Evolutionary conservation across 2,113 vertebrate genomes (phyloP).

Genomic region (Corythoichthys haematopterus): DNA sequence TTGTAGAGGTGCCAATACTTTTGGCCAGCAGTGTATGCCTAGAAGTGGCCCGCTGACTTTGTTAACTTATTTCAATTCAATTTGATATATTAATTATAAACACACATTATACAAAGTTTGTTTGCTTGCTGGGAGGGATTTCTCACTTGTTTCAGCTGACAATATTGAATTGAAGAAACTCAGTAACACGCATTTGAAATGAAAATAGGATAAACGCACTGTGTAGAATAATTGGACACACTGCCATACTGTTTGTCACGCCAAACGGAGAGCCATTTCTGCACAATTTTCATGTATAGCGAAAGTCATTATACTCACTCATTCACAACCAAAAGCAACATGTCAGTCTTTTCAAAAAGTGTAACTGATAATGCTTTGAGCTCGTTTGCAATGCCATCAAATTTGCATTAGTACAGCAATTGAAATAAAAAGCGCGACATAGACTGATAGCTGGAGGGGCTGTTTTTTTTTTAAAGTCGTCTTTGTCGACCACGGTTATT

Average conservation of each 20-base stretch:
- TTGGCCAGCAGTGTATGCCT: no score
- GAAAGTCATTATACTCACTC: conserved; percentile 19
- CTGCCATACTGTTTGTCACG: neutral
- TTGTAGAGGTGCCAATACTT: no score
- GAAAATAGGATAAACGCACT: conserved; percentile 9
- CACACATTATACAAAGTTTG: conserved; percentile 21
- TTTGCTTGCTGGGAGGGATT: conserved; percentile 1
- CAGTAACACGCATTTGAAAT: conserved; percentile 8
- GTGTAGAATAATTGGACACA: conserved; percentile 2
- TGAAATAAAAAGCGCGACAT: conserved; percentile 39
- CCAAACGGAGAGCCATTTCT: conserved; percentile 6
- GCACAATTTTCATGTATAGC: conserved; percentile 1
- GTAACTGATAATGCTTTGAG: conserved; percentile 40
- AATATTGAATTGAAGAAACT: conserved; percentile 30
- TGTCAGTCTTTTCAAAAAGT: conserved; percentile 25
- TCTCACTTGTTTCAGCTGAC: conserved; percentile 15
- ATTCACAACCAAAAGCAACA: conserved; percentile 18
- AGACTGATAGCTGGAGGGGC: conserved; percentile 47
- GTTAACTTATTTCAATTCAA: neutral
- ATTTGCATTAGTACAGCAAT: conserved; percentile 35
- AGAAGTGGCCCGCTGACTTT: no score
- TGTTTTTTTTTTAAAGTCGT: conserved; percentile 30
- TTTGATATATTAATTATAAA: neutral
- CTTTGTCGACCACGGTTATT: conserved; percentile 52
- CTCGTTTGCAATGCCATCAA: conserved; percentile 41